Evolutionary conservation across 2,113 vertebrate species (phyloP).

Genomic region (Esox niger): DNA sequence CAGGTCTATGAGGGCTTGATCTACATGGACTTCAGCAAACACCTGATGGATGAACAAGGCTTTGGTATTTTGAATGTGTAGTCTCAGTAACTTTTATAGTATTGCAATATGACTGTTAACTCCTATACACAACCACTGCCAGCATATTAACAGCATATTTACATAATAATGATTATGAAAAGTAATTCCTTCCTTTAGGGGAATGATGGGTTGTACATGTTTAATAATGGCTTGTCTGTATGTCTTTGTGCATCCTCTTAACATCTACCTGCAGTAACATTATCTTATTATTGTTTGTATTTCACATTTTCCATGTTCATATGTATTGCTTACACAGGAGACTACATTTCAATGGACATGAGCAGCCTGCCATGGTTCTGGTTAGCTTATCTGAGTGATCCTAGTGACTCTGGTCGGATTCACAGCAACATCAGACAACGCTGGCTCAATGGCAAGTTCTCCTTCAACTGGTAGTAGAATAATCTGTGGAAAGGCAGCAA

Average conservation of each 20-base stretch:
- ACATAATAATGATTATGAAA: too few relatives aligned
- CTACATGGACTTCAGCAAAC: slow-evolving; percentile 81
- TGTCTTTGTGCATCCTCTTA: too few relatives aligned
- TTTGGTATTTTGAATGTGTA: slow-evolving; percentile 60
- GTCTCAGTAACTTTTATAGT: too few relatives aligned
- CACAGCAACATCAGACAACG: slow-evolving; percentile 78
- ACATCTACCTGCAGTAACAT: too few relatives aligned
- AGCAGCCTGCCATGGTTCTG: slow-evolving; percentile 69
- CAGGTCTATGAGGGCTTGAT: slow-evolving; percentile 81
- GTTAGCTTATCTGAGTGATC: slow-evolving; percentile 78
- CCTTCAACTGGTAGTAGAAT: too few relatives aligned
- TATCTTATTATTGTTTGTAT: background rate
- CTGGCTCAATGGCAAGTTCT: slow-evolving; percentile 73
- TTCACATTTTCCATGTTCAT: background rate
- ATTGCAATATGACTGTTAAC: too few relatives aligned
- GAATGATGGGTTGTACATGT: too few relatives aligned
- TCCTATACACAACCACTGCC: background rate
- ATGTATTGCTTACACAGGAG: slow-evolving; percentile 49
- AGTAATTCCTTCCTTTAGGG: too few relatives aligned
- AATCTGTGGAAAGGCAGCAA: too few relatives aligned
- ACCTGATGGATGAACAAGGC: slow-evolving; percentile 74
- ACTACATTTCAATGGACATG: slow-evolving; percentile 73
- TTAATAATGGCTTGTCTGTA: too few relatives aligned
- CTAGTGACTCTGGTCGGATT: slow-evolving; percentile 81
- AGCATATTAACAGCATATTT: too few relatives aligned